Percentiles rank a stretch among this genome's conserved stretches.
Evolutionary conservation across 1,140 invertebrate genomes (phyloP).

Genomic region (Papilio aristodemus): DNA sequence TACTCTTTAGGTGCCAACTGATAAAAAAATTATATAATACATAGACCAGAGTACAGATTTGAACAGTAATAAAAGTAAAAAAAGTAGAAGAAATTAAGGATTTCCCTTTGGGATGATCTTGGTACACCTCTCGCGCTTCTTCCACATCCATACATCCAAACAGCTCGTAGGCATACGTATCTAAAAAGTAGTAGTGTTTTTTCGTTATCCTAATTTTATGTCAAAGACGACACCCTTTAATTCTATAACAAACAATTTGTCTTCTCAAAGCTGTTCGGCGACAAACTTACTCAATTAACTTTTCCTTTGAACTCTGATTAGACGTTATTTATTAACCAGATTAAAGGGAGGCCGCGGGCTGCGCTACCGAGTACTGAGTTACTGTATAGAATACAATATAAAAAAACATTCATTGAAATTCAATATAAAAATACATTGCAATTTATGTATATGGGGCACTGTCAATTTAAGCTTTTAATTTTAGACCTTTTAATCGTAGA

Average conservation of each 20-base stretch:
- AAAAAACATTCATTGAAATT: not conserved
- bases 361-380: not conserved
- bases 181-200: too few relatives aligned
- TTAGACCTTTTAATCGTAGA: too few relatives aligned
- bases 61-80: too few relatives aligned
- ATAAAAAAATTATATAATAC: constrained; percentile 5
- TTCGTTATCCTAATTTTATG: not conserved
- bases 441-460: too few relatives aligned
- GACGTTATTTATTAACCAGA: constrained; percentile 17
- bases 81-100: too few relatives aligned
- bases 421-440: not conserved
- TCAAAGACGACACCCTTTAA: constrained; percentile 2
- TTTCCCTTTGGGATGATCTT: too few relatives aligned
- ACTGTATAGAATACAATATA: not conserved
- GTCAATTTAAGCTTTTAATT: too few relatives aligned
- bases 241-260: constrained; percentile 15
- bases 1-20: not conserved
- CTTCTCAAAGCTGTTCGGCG: not conserved
- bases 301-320: constrained; percentile 18
- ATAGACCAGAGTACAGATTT: not conserved
- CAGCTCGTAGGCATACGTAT: too few relatives aligned
- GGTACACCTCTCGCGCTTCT: too few relatives aligned
- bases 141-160: too few relatives aligned
- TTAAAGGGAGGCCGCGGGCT: not conserved
- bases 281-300: constrained; percentile 19